Evolutionary conservation across 2,113 vertebrate species (phyloP).

Genomic region (Desmodus rotundus): DNA sequence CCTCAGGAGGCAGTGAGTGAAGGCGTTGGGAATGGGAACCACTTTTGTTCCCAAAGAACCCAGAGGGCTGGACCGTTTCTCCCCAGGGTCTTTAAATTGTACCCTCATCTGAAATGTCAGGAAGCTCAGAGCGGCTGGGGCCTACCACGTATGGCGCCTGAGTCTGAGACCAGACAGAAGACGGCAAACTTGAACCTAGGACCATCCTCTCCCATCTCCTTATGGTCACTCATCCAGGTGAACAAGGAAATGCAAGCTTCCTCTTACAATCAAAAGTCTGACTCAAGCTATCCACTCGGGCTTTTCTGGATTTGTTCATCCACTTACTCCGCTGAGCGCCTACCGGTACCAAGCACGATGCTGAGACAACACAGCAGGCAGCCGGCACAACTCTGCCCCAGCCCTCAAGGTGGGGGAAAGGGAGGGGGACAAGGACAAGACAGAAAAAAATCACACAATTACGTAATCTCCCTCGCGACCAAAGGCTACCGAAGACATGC

Average conservation of each 20-base stretch:
- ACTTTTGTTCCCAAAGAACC: not conserved
- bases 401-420: not conserved
- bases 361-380: not conserved
- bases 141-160: not conserved
- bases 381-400: not conserved
- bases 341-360: not conserved
- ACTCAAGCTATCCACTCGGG: not conserved
- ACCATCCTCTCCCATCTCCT: not conserved
- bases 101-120: not conserved
- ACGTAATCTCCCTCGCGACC: not conserved
- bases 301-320: not conserved
- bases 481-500: not conserved
- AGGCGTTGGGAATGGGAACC: not conserved
- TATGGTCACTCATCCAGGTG: not conserved
- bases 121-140: not conserved
- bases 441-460: not conserved
- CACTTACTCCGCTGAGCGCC: not conserved
- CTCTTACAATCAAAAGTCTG: not conserved
- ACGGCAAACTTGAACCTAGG: not conserved
- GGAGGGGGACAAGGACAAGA: not conserved
- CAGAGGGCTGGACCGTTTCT: not conserved
- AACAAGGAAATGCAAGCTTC: slow-evolving; percentile 3
- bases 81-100: not conserved
- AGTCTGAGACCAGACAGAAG: not conserved
- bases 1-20: not conserved